phyloP scores from a whole-genome alignment of 2,797 vertebrate genomes.

The Chelidonichthys spinosus region DNA sequence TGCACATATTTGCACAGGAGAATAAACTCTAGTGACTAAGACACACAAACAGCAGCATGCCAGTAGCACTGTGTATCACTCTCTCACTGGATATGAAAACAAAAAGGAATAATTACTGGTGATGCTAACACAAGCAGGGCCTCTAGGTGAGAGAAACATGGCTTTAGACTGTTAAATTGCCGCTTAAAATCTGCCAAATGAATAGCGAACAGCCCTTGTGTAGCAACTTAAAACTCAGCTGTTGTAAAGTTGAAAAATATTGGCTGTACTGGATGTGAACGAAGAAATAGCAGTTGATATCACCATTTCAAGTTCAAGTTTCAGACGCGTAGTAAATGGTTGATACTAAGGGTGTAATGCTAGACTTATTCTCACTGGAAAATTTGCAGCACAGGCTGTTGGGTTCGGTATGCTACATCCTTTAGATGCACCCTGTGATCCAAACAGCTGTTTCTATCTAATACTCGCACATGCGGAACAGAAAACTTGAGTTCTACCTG shows the following conservation, averaged over 20 bases:
- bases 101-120: constrained; percentile 11
- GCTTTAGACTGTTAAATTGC: neutral
- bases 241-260: neutral
- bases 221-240: neutral
- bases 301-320: neutral
- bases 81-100: constrained; percentile 11
- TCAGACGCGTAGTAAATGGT: neutral
- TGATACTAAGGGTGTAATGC: neutral
- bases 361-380: no score
- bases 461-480: no score
- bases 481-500: no score
- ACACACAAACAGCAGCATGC: constrained; percentile 15
- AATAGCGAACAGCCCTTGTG: neutral
- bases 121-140: neutral
- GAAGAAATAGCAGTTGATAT: neutral
- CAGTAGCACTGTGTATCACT: neutral
- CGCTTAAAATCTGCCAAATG: neutral
- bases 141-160: neutral
- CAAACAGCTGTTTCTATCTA: no score
- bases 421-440: no score
- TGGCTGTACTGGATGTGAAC: neutral
- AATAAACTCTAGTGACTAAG: constrained; percentile 16
- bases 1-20: constrained; percentile 6
- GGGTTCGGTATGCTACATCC: no score
- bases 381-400: no score